Evolutionary conservation across 2,797 vertebrate genomes (phyloP).

Genomic region (Anabas testudineus): DNA sequence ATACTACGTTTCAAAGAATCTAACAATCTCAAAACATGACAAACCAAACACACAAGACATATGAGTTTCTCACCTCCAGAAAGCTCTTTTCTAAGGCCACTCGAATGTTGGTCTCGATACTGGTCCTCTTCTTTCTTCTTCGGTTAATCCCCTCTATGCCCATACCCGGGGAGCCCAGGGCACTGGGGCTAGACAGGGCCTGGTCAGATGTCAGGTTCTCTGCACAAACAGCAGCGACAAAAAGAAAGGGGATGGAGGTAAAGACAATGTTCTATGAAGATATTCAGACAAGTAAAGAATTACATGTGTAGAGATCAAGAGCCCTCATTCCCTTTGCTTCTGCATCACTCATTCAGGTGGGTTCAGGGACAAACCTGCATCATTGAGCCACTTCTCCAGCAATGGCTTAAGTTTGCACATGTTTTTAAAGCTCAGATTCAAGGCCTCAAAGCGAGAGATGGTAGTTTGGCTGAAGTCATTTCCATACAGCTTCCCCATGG

Average conservation of each 20-base stretch:
- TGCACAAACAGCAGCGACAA: slow-evolving; percentile 87
- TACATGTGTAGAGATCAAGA: not conserved
- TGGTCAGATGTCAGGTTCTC: slow-evolving; percentile 98
- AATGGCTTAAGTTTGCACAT: slow-evolving; percentile 99
- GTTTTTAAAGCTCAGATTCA: slow-evolving; percentile 99
- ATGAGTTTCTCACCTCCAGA: slow-evolving; percentile 91
- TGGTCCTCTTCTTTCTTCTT: slow-evolving; percentile 99
- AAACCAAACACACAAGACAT: not conserved
- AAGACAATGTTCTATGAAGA: slow-evolving; percentile 61
- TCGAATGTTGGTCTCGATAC: slow-evolving; percentile 99
- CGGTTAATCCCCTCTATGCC: slow-evolving; percentile 97
- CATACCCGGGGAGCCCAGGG: slow-evolving; percentile 94
- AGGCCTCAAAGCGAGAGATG: slow-evolving; percentile 99
- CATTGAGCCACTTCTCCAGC: slow-evolving; percentile 99
- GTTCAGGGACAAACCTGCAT: slow-evolving; percentile 92
- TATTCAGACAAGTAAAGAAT: not conserved
- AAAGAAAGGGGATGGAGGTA: slow-evolving; percentile 77
- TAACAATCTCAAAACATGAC: not conserved
- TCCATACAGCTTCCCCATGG: slow-evolving; percentile 99
- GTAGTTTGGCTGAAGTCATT: slow-evolving; percentile 99
- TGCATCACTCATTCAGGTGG: slow-evolving; percentile 19
- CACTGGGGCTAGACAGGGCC: slow-evolving; percentile 94
- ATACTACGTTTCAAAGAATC: not conserved
- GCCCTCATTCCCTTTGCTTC: not conserved
- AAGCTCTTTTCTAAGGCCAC: slow-evolving; percentile 99